Conservation (phyloP, 2,113 vertebrate species). For the Falco punctatus region DNA sequence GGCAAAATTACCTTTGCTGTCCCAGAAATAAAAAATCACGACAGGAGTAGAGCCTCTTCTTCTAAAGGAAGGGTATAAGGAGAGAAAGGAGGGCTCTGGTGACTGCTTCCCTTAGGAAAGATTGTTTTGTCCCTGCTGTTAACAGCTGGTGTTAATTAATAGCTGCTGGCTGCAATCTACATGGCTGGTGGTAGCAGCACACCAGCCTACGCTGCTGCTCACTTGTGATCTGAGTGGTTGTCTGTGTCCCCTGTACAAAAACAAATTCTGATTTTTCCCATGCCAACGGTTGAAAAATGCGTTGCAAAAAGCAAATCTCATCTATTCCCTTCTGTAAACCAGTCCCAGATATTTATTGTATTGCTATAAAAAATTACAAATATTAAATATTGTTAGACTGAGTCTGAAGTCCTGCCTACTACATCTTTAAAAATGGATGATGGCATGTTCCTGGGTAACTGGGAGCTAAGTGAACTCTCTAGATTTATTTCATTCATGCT, state of each 20-base stretch:
- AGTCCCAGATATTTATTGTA: neutral
- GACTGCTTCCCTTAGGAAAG: neutral
- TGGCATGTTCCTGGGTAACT: neutral
- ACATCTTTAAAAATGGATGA: neutral
- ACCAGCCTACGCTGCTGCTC: neutral
- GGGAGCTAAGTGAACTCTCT: neutral
- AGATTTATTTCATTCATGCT: neutral
- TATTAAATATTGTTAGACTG: neutral
- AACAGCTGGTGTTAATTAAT: neutral
- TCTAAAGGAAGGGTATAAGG: neutral
- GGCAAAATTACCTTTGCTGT: neutral
- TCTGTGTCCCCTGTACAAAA: neutral
- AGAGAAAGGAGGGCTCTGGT: neutral
- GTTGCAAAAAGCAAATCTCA: neutral
- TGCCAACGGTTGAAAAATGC: neutral
- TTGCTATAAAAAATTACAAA: neutral
- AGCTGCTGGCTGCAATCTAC: neutral
- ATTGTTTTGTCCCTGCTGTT: neutral
- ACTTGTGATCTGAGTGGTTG: accelerated
- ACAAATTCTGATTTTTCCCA: neutral
- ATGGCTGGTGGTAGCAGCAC: neutral
- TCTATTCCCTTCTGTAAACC: neutral
- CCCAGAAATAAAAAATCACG: neutral
- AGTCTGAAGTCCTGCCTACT: neutral
- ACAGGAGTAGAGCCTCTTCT: neutral